Evolutionary conservation across 1,140 invertebrate species (phyloP).

Genomic region (Colletes gigas): DNA sequence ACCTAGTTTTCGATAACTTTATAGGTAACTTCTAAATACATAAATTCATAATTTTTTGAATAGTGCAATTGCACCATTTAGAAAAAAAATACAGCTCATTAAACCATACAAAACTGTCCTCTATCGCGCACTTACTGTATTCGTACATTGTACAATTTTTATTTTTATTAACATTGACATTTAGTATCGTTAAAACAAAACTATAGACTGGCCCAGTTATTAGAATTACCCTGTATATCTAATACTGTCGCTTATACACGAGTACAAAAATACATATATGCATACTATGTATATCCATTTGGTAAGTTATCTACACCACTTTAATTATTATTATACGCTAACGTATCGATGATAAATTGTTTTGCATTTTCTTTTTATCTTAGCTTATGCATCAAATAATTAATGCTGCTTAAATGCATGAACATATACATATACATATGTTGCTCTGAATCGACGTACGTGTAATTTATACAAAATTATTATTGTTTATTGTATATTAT

Average conservation of each 20-base stretch:
- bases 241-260: neutral
- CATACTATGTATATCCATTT: neutral
- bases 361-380: slow-evolving; percentile 20
- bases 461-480: neutral
- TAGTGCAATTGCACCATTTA: too few relatives aligned
- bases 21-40: too few relatives aligned
- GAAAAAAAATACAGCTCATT: too few relatives aligned
- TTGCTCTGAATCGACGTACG: too few relatives aligned
- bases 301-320: slow-evolving; percentile 5
- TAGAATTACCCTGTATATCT: neutral
- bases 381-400: neutral
- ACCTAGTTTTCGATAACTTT: too few relatives aligned
- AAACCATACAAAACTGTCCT: too few relatives aligned
- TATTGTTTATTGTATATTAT: neutral
- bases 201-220: too few relatives aligned
- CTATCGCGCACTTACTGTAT: too few relatives aligned
- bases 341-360: slow-evolving; percentile 1
- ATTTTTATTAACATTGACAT: too few relatives aligned
- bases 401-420: neutral
- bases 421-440: neutral
- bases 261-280: neutral
- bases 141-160: too few relatives aligned
- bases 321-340: slow-evolving; percentile 7
- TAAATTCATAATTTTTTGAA: too few relatives aligned
- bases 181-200: too few relatives aligned